phyloP scores from a whole-genome alignment of 2,113 vertebrate species.

The Amblyopsis rosae region DNA sequence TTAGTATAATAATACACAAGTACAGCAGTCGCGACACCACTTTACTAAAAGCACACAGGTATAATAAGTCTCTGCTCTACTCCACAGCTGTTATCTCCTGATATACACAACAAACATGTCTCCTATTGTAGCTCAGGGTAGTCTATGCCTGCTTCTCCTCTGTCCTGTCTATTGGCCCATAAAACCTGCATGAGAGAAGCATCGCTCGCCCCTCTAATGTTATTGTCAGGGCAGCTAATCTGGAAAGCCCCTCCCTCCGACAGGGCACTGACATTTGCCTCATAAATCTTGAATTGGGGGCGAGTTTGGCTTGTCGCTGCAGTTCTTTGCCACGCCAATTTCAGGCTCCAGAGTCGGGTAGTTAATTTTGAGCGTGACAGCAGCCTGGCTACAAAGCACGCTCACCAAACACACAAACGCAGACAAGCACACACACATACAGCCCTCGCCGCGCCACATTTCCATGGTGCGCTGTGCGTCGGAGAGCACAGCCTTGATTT shows the following conservation, averaged over 20 bases:
- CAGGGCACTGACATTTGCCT: constrained; percentile 11
- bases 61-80: neutral
- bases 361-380: constrained; percentile 52
- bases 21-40: neutral
- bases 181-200: constrained; percentile 36
- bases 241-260: constrained; percentile 14
- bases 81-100: constrained; percentile 6
- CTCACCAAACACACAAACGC: neutral
- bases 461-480: constrained; percentile 34
- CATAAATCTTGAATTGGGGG: constrained; percentile 34
- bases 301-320: constrained; percentile 26
- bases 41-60: neutral
- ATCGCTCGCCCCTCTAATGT: constrained; percentile 36
- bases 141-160: constrained; percentile 33
- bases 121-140: neutral
- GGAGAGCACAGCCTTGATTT: constrained; percentile 67
- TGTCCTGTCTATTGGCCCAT: constrained; percentile 45
- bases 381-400: constrained; percentile 23
- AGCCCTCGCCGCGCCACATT: neutral
- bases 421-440: neutral
- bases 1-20: neutral
- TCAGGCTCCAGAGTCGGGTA: constrained; percentile 12
- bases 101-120: neutral
- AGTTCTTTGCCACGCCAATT: constrained; percentile 10
- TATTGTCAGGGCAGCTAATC: constrained; percentile 50